Evolutionary conservation across 2,113 vertebrate species (phyloP), one percentile per base, ranked within the genome.

Genomic region (Cathartes aura): DNA sequence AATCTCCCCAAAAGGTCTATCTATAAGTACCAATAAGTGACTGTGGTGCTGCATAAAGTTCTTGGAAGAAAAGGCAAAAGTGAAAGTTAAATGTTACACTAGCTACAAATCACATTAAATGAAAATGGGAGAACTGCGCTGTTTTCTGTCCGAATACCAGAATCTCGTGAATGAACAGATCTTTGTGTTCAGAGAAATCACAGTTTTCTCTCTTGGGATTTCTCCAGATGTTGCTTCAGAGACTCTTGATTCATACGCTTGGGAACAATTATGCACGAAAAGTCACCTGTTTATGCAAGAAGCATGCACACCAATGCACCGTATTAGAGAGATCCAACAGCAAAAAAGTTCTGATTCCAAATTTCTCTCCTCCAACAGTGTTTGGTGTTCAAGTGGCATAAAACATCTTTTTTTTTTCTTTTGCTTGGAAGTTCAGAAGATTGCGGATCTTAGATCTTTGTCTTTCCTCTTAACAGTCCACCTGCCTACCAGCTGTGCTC

Each of bases 151-250:
- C 62, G 58, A 91, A 55, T n/a, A 89, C 64, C 53, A 80, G 66
- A 82, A 81, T 42, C 81, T 72, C 6, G 1, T 82, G 73, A 87
- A 91, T 50, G 74, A 95, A n/a, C 48, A 48, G 80, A 84, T 62
- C 93, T 95, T 60, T 68, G 50, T 68, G 58, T 40, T 92, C 40
- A 60, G 64, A 97, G 47, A 93, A 87, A 81, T 94, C 92, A 66
- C 6, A 55, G 83, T 74, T 82, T 91, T 60, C 84, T 43, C 94
- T 90, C 90, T 68, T 76, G 92, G 58, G 96, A 75, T 53, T 90
- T 86, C 75, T 92, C 90, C 93, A 94, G 90, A 93, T 88, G 95
- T 94, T 94, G 87, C 84, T 91, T 90, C 58, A 82, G 92, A 96
- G 74, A 88, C 73, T 85, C 66, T 19, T 4, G 27, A 68, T 82